Evolutionary conservation across 2,797 vertebrate species (phyloP).

Genomic region (Phalanger gymnotis): DNA sequence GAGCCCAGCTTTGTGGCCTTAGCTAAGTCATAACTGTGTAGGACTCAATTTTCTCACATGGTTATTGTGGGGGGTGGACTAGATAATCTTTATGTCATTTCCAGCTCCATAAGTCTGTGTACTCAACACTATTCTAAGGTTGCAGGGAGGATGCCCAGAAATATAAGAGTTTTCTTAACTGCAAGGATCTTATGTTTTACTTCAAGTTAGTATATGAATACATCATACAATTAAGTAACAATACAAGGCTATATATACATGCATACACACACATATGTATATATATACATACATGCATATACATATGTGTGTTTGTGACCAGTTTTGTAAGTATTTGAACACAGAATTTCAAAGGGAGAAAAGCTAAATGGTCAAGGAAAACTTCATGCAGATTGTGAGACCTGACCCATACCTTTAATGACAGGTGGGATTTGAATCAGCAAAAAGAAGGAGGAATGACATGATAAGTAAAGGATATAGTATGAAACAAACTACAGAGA

Average conservation of each 20-base stretch:
- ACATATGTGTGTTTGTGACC: neutral
- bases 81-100: neutral
- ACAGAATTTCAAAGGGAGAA: neutral
- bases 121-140: neutral
- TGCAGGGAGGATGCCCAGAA: neutral
- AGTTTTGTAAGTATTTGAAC: neutral
- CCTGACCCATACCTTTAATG: neutral
- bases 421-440: neutral
- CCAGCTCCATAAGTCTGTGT: neutral
- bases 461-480: neutral
- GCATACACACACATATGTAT: no score
- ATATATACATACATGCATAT: no score
- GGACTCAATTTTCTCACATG: neutral
- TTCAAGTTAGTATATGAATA: neutral
- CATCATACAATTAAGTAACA: neutral
- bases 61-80: neutral
- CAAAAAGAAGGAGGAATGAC: neutral
- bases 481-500: neutral
- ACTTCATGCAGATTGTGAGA: neutral
- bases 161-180: neutral
- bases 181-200: neutral
- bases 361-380: neutral
- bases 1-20: neutral
- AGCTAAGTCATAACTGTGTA: neutral
- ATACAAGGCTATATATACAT: neutral